Evolutionary conservation across 2,797 vertebrate genomes (phyloP).

Genomic region (Gymnothorax reevesii): DNA sequence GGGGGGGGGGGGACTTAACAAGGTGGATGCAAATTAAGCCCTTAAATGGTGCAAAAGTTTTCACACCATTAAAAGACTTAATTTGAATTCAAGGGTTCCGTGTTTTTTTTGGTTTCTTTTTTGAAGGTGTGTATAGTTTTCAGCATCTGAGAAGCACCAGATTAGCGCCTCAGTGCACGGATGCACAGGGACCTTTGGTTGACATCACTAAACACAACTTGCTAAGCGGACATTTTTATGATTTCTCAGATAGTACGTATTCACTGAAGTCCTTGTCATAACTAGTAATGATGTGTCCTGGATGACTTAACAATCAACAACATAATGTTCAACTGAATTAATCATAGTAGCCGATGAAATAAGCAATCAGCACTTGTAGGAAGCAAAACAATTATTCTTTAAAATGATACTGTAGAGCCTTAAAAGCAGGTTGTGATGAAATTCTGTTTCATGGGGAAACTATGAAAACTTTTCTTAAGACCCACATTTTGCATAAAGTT

Average conservation of each 20-base stretch:
- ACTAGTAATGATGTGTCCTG: neutral
- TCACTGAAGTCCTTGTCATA: neutral
- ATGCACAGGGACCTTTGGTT: too few species aligned
- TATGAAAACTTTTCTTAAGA: constrained; percentile 79
- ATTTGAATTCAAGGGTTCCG: too few species aligned
- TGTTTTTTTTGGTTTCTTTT: too few species aligned
- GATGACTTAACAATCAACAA: constrained; percentile 73
- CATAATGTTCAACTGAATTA: constrained; percentile 70
- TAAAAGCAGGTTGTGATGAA: constrained; percentile 70
- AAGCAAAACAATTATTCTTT: constrained; percentile 69
- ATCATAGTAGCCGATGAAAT: constrained; percentile 77
- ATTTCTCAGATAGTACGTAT: constrained; percentile 5
- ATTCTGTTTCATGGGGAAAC: constrained; percentile 64
- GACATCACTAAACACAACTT: constrained; percentile 41
- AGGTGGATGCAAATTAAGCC: too few species aligned
- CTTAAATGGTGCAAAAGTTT: too few species aligned
- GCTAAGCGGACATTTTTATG: constrained; percentile 61
- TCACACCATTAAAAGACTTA: too few species aligned
- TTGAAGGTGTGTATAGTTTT: too few species aligned
- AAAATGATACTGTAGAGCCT: constrained; percentile 65
- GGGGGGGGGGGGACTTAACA: too few species aligned
- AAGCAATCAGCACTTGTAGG: constrained; percentile 63
- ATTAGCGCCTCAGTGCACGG: too few species aligned
- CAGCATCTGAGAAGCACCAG: too few species aligned
- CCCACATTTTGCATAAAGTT: constrained; percentile 86